Evolutionary conservation across 2,797 vertebrate genomes (phyloP).

Genomic region (Sebastes steindachneri): DNA sequence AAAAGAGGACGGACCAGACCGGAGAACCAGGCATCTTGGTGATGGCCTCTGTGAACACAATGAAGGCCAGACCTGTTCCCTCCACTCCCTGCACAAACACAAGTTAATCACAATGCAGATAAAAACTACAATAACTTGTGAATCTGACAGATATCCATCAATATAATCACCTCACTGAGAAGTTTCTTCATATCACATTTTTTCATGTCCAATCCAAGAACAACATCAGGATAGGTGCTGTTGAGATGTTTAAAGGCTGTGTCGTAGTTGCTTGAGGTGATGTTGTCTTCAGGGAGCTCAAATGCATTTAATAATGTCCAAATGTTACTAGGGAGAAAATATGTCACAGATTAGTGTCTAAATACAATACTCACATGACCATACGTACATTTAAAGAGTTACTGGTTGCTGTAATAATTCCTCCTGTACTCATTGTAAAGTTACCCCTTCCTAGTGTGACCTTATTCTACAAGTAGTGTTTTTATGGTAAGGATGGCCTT

Average conservation of each 20-base stretch:
- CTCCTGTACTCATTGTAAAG: not conserved
- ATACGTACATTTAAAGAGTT: not conserved
- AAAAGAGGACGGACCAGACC: conserved; percentile 93
- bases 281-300: conserved; percentile 85
- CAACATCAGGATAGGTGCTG: conserved; percentile 54
- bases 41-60: conserved; percentile 97
- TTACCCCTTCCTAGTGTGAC: not conserved
- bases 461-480: not conserved
- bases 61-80: conserved; percentile 95
- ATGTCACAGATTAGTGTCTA: not conserved
- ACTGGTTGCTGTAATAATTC: too few relatives aligned
- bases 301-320: conserved; percentile 87
- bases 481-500: too few relatives aligned
- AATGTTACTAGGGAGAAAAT: conserved; percentile 86
- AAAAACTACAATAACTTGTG: not conserved
- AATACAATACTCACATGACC: not conserved
- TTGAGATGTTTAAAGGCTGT: conserved; percentile 74
- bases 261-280: conserved; percentile 87
- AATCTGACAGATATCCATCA: not conserved
- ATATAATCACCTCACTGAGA: conserved; percentile 85
- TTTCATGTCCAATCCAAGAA: conserved; percentile 81
- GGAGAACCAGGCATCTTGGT: conserved; percentile 94
- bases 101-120: not conserved
- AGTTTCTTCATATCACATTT: conserved; percentile 85
- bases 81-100: conserved; percentile 88